Evolutionary conservation across 2,797 vertebrate species (phyloP), one percentile per base, ranked within the genome.

Genomic region (Bufotes viridis): DNA sequence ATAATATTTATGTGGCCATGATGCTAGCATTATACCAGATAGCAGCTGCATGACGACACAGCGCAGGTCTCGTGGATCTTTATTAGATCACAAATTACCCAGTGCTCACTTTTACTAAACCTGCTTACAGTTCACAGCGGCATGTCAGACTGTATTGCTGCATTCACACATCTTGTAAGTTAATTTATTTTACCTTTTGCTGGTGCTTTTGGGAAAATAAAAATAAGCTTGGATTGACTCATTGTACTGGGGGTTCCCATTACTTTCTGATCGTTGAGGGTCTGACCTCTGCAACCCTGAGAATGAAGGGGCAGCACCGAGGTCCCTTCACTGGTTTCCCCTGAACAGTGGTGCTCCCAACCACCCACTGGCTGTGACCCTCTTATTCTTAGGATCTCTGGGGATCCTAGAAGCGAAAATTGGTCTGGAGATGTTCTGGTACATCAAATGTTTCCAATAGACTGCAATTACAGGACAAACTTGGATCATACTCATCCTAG

Each of bases 161-260:
- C 49, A 34, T 57, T n/a, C 12, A 17, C 76, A 53, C 42, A 29
- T n/a, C 5, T 55, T 80, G 51, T 80, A 57, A 67, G 55, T 80
- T 63, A 79, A 86, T 79, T 86, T 78, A 67, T 79, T 78, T 80
- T 58, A 58, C 26, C 24, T 26, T 34, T 42, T 74, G 34, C 80
- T 72, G n/a, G n/a, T 70, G 81, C 81, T 84, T 60, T 74, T 84
- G 7, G 18, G 14, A 53, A 67, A 70, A 55, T 5, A 22, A 81
- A 81, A 58, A 14, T 8, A 13, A 57, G 17, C 4, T 22, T 60
- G 15, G 20, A 58, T 29, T 84, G 65, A 24, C 81, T 14, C 53
- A 18, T 72, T 72, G 29, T 17, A 20, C 6, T 34, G 17, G 15
- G 14, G 6, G n/a, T 24, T 42, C 4, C 3, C 42, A 42, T 42